A percentile compares a stretch with the other conserved stretches of the same genome.
phyloP scores from a whole-genome alignment of 2,113 vertebrate species.

The Scolopax mira region DNA sequence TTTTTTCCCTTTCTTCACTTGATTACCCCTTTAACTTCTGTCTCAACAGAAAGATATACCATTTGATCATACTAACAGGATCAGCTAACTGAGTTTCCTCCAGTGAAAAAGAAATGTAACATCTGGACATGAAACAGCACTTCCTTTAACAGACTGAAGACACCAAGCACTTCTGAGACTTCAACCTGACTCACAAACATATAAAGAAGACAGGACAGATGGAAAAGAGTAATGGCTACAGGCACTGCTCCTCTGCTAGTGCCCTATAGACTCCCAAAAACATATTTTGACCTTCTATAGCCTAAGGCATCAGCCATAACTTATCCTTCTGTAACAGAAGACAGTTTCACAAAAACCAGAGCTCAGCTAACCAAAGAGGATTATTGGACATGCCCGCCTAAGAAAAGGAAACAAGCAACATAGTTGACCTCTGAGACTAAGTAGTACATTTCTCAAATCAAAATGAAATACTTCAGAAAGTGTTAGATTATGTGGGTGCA shows the following conservation, averaged over 20 bases:
- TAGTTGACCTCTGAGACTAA: not conserved
- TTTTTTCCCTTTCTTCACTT: not conserved
- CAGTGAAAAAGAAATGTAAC: not conserved
- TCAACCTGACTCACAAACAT: not conserved
- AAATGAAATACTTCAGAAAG: not conserved
- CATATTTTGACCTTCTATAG: not conserved
- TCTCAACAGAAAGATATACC: not conserved
- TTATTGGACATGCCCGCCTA: not conserved
- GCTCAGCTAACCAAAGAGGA: not conserved
- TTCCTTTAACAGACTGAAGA: not conserved
- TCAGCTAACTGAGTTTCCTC: not conserved
- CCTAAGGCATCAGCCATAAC: not conserved
- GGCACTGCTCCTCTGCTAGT: not conserved
- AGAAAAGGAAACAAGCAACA: not conserved
- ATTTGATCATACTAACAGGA: not conserved
- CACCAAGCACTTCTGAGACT: not conserved
- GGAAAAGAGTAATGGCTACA: not conserved
- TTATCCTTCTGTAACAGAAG: not conserved
- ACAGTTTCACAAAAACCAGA: not conserved
- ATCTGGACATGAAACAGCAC: not conserved
- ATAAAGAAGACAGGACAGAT: constrained; percentile 22
- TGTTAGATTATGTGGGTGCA: not conserved
- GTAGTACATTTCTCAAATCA: not conserved
- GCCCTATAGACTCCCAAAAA: not conserved
- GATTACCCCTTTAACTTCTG: not conserved